Evolutionary conservation across 1,140 invertebrate genomes (phyloP).

Genomic region (Bombus difficillimus): DNA sequence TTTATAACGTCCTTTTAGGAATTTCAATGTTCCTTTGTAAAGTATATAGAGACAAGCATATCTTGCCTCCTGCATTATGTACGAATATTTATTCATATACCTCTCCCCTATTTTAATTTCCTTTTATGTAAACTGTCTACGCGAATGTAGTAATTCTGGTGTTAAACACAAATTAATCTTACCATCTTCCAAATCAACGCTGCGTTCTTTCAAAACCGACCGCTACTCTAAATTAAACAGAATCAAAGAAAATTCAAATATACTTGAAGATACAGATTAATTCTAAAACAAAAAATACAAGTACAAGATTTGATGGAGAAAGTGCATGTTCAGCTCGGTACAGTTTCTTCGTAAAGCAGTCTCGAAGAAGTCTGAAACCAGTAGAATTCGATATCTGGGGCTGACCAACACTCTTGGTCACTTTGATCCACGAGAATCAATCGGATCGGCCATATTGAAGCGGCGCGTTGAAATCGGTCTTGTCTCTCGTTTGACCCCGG

Average conservation of each 20-base stretch:
- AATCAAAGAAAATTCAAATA: no score
- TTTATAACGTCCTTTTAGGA: no score
- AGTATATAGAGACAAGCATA: no score
- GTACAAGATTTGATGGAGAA: neutral
- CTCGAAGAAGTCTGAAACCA: neutral
- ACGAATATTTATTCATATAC: no score
- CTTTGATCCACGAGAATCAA: slow-evolving; percentile 37
- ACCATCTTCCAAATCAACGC: neutral
- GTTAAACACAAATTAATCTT: no score
- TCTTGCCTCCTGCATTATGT: no score
- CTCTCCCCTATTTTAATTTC: no score
- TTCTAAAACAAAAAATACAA: neutral
- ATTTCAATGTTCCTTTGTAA: no score
- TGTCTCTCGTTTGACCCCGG: slow-evolving; percentile 57
- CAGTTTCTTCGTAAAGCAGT: neutral
- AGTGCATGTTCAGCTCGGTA: neutral
- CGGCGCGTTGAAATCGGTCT: slow-evolving; percentile 19
- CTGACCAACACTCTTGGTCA: neutral
- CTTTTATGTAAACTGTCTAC: no score
- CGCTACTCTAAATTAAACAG: no score
- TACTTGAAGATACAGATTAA: neutral
- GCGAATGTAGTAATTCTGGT: no score
- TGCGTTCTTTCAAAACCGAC: no score
- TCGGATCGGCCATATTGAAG: slow-evolving; percentile 46
- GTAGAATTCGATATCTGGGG: neutral